Percentiles rank a stretch among this genome's conserved stretches.
These are phyloP conservation scores for Enteromius fasciolatus DNA, from an alignment of 2,797 vertebrate species.

Conservation along the genomic window DNA sequence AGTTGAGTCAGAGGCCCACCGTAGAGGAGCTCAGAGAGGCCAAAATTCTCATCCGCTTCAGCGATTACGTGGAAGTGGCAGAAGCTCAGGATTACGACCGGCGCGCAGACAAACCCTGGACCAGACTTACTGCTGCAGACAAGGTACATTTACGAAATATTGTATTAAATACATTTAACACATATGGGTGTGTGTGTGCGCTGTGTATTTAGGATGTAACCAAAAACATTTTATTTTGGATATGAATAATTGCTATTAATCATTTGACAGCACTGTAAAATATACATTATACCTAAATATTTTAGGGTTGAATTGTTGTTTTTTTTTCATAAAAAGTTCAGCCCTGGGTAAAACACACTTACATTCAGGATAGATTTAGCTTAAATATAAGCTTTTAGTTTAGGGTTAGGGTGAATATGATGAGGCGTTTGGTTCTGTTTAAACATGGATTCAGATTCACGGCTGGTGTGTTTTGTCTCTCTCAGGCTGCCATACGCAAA, in stretches of 20 bases:
- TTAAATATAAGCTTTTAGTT: neutral
- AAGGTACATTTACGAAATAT: slow-evolving; percentile 73
- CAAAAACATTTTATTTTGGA: no score
- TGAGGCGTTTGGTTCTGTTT: neutral
- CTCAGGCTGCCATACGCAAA: slow-evolving; percentile 97
- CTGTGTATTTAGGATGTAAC: no score
- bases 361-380: neutral
- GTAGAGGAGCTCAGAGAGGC: slow-evolving; percentile 95
- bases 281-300: no score
- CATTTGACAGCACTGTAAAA: no score
- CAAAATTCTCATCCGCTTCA: slow-evolving; percentile 98
- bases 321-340: no score
- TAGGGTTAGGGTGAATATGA: no score
- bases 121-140: slow-evolving; percentile 92
- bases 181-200: no score
- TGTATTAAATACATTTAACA: no score
- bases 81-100: slow-evolving; percentile 97
- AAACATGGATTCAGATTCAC: neutral
- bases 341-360: no score
- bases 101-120: slow-evolving; percentile 97
- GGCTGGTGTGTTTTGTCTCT: slow-evolving; percentile 35
- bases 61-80: slow-evolving; percentile 95
- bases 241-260: no score
- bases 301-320: no score
- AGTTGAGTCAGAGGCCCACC: slow-evolving; percentile 96